Percentiles rank a stretch among this genome's conserved stretches.
phyloP scores from a whole-genome alignment of 2,797 vertebrate species.

The Sciurus vulgaris region DNA sequence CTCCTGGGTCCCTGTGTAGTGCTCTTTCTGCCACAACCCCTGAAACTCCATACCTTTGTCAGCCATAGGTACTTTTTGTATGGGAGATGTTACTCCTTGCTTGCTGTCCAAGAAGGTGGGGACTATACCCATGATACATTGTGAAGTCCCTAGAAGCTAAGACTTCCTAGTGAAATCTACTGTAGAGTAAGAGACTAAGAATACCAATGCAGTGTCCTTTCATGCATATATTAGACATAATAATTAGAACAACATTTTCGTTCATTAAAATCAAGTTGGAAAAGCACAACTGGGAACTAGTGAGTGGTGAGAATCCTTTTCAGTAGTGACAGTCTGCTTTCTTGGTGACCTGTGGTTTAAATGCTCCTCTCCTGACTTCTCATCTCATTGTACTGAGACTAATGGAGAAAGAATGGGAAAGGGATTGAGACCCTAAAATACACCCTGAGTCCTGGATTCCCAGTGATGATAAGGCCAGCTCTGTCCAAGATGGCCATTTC shows the following conservation, averaged over 20 bases:
- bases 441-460: not conserved
- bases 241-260: not conserved
- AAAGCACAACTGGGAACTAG: not conserved
- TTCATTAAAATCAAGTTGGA: not conserved
- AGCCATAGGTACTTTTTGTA: not conserved
- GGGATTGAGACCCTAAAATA: not conserved
- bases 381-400: not conserved
- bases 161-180: not conserved
- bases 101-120: not conserved
- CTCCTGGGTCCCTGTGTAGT: not conserved
- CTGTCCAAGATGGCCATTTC: not conserved
- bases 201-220: not conserved
- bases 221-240: not conserved
- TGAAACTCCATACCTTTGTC: not conserved
- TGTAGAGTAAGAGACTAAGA: not conserved
- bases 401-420: not conserved
- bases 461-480: not conserved
- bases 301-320: not conserved
- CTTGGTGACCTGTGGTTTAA: not conserved
- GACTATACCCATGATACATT: fast-evolving
- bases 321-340: not conserved
- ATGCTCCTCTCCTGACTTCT: not conserved
- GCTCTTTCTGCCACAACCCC: not conserved
- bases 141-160: not conserved
- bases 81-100: not conserved